These are phyloP conservation scores for Mobula birostris DNA, from an alignment of 2,113 vertebrate genomes.

Conservation along the genomic window DNA sequence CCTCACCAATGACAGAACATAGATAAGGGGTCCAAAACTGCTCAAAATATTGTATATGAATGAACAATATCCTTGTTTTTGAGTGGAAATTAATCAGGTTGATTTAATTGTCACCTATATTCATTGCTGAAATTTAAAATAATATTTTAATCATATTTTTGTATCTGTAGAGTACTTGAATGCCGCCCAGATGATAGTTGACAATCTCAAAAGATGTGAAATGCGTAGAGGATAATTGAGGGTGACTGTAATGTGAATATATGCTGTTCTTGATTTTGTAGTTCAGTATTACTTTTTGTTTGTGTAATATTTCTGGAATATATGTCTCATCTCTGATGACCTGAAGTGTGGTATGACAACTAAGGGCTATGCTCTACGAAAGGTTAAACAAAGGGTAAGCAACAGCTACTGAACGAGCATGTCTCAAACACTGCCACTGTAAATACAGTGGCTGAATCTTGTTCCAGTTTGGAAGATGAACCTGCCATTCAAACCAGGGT, in stretches of 20 bases:
- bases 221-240: background rate
- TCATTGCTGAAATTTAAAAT: background rate
- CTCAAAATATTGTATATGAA: too few species aligned
- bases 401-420: background rate
- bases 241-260: background rate
- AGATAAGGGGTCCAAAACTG: too few species aligned
- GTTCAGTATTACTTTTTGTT: background rate
- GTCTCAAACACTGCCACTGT: background rate
- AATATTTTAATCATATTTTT: background rate
- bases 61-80: background rate
- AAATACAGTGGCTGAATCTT: constrained; percentile 1
- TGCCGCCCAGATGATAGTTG: background rate
- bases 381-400: constrained; percentile 7
- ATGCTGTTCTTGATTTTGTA: background rate
- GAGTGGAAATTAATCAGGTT: background rate
- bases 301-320: background rate
- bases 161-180: background rate
- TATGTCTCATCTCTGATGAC: background rate
- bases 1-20: too few species aligned
- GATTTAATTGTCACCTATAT: background rate
- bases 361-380: background rate
- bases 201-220: background rate
- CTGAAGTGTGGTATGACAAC: background rate
- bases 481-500: background rate
- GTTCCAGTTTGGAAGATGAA: background rate